These are phyloP conservation scores for Microtus montanus DNA, from an alignment of 2,113 vertebrate genomes.

Conservation along the genomic window DNA sequence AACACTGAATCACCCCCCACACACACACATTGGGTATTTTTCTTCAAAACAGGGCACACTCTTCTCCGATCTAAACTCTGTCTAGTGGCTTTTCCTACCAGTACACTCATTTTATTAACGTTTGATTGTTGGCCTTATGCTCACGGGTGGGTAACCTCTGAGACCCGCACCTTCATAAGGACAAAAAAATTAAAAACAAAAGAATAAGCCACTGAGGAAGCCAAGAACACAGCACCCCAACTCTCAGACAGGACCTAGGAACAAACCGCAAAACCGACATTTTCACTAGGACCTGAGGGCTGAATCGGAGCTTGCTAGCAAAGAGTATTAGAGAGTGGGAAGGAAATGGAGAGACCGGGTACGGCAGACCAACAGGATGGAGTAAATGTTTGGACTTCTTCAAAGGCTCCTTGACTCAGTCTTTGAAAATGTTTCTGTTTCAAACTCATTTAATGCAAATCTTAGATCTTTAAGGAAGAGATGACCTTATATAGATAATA, in stretches of 20 bases:
- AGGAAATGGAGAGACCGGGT: background rate
- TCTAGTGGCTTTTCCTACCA: background rate
- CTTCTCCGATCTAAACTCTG: background rate
- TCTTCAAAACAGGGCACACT: background rate
- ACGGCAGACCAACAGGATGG: background rate
- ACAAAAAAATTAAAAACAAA: constrained; percentile 14
- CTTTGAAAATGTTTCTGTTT: constrained; percentile 48
- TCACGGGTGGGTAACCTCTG: background rate
- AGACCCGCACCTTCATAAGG: background rate
- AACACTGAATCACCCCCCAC: background rate
- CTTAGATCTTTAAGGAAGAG: background rate
- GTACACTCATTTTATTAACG: background rate
- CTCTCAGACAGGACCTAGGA: background rate
- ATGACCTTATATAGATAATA: background rate
- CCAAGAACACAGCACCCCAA: background rate
- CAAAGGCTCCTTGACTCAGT: background rate
- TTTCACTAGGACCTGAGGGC: constrained; percentile 23
- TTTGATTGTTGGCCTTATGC: background rate
- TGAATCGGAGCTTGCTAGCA: constrained; percentile 44
- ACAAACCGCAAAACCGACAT: background rate
- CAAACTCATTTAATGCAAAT: constrained; percentile 4
- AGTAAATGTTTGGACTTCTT: background rate
- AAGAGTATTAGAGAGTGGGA: background rate
- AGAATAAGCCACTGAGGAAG: background rate
- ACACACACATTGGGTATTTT: no score